Base-by-base conservation (phyloP, 2,113 vertebrate genomes). In the Athene noctua region DNA sequence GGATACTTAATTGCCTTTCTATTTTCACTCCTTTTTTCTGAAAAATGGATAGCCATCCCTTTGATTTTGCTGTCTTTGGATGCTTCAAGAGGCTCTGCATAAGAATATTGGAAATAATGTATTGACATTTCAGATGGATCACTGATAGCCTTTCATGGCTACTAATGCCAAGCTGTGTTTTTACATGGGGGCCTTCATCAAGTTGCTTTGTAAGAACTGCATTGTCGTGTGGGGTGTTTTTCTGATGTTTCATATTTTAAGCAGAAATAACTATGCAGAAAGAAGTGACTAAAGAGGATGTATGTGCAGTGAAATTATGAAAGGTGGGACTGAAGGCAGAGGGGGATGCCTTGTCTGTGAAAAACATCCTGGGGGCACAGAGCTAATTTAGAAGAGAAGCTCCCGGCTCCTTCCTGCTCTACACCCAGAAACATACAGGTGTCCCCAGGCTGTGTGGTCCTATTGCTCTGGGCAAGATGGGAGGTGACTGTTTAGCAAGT, bases 51-150 rank as follows among this genome's bases (percentile, higher is more conserved):
- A 78, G 6, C 44, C 65, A 34, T 91, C 57, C 27, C 40, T 96
- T 93, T 96, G 93, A 96, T 92, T 94, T 79, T 75, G 13, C 30
- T 95, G 73, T 40, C 52, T 81, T 65, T 75, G 62, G 70, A 58
- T 75, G 40, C 44, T 75, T 85, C 40, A 75, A 79, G 57, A 12
- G 10, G 21, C 26, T 78, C 27, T 2, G 11, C 46, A 57, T 25
- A 57, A 85, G 52, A 92, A 18, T 19, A 6, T 84, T 73, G 85
- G 70, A 88, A 88, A 65, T 55, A 27, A 85, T 61, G 59, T 63
- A 88, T 59, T 84, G 94, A 87, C 36, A 26, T 91, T 93, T 82
- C 38, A 67, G 57, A 34, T 52, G 66, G 61, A 55, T 57, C 57
- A 18, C 63, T 63, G 57, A 30, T 34, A 65, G 36, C 36, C 27